Evolutionary conservation across 2,888 invertebrate genomes (phyloP).

Genomic region (Hirudinaria manillensis): DNA sequence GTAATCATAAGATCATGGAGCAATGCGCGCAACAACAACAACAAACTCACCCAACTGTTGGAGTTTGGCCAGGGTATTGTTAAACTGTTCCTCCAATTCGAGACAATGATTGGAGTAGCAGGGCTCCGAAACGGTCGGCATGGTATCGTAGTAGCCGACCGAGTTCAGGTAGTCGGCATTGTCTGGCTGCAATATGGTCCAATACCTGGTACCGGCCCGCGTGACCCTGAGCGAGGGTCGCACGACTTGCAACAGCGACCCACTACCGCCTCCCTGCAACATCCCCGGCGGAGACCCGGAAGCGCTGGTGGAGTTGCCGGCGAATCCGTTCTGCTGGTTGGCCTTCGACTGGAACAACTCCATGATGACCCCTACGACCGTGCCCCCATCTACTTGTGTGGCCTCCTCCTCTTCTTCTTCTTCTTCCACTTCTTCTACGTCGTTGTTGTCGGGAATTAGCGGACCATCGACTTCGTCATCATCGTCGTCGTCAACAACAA

Average conservation of each 20-base stretch:
- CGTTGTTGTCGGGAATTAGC: background rate
- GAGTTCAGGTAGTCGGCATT: conserved; percentile 16
- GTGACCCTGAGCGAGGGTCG: conserved; percentile 11
- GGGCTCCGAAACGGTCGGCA: conserved; percentile 18
- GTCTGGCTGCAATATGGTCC: conserved; percentile 24
- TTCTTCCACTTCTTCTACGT: background rate
- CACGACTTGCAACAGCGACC: conserved; percentile 4
- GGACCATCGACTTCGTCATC: no score
- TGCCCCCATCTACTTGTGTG: background rate
- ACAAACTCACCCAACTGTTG: background rate
- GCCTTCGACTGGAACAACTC: background rate
- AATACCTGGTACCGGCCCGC: conserved; percentile 10
- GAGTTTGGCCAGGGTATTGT: background rate
- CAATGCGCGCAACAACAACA: no score
- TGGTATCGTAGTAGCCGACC: conserved; percentile 28
- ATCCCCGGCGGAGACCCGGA: background rate
- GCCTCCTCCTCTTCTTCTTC: background rate
- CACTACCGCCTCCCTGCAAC: background rate
- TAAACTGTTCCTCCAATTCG: background rate
- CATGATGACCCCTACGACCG: background rate
- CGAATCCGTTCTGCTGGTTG: background rate
- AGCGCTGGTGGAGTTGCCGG: background rate
- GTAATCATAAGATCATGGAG: no score
- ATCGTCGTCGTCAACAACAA: no score
- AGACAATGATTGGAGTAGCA: background rate